Evolutionary conservation across 1,140 invertebrate species (phyloP).

Genomic region (Branchinecta lynchi): DNA sequence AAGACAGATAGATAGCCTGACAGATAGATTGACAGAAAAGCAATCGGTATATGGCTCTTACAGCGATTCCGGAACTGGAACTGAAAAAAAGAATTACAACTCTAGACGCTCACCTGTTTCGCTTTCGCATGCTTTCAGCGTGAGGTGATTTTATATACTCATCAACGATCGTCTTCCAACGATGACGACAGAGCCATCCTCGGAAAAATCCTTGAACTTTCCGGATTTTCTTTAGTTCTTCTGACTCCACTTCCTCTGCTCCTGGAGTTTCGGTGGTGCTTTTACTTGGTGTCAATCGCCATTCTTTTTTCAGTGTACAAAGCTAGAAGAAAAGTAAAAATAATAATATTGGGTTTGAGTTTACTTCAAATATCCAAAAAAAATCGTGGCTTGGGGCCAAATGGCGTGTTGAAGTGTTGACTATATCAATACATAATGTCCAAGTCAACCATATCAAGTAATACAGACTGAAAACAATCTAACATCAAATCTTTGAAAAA

Average conservation of each 20-base stretch:
- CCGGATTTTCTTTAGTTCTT: slow-evolving; percentile 72
- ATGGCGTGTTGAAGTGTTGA: no score
- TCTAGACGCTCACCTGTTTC: slow-evolving; percentile 51
- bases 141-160: slow-evolving; percentile 89
- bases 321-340: slow-evolving; percentile 39
- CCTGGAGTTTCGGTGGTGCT: slow-evolving; percentile 17
- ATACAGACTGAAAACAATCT: no score
- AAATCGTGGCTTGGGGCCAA: no score
- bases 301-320: slow-evolving; percentile 63
- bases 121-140: slow-evolving; percentile 81
- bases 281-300: slow-evolving; percentile 34
- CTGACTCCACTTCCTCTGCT: slow-evolving; percentile 38
- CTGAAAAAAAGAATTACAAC: no score
- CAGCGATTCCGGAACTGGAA: no score
- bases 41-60: no score
- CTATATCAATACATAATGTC: no score
- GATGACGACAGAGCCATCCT: slow-evolving; percentile 77
- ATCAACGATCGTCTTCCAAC: slow-evolving; percentile 91
- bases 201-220: slow-evolving; percentile 90
- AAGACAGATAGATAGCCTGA: no score
- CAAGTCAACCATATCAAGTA: no score
- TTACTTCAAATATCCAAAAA: no score
- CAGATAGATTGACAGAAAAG: not conserved
- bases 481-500: no score
- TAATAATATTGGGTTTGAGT: not conserved